phyloP scores from a whole-genome alignment of 2,888 invertebrate genomes.

The Pheosia tremula region DNA sequence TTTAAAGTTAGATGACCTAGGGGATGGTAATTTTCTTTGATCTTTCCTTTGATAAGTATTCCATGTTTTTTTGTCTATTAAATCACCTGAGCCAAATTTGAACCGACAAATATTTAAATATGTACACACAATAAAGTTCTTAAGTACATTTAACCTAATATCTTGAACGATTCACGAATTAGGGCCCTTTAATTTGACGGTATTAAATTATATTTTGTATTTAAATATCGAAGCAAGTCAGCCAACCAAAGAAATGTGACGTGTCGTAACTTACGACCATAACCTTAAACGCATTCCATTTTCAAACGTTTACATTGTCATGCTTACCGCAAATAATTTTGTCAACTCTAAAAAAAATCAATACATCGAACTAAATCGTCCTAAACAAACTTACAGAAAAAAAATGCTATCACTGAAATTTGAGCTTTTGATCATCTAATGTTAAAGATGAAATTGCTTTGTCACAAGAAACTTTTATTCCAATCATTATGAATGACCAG shows the following conservation, averaged over 20 bases:
- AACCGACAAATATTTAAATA: too few relatives aligned
- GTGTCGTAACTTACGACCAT: conserved; percentile 24
- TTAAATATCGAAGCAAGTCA: conserved; percentile 1
- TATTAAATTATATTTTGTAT: conserved; percentile 7
- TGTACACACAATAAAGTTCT: too few relatives aligned
- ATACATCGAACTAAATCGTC: conserved; percentile 36
- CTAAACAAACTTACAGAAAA: conserved; percentile 33
- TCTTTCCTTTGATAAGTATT: too few relatives aligned
- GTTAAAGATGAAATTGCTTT: conserved; percentile 17
- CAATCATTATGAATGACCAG: conserved; percentile 69
- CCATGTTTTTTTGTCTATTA: background rate
- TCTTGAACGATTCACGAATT: background rate
- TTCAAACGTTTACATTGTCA: conserved; percentile 27
- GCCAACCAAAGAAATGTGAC: conserved; percentile 18
- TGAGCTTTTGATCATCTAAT: background rate
- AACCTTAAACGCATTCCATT: conserved; percentile 27
- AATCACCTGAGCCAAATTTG: background rate
- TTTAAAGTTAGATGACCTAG: conserved; percentile 33
- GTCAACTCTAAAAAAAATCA: conserved; percentile 34
- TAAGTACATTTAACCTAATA: background rate
- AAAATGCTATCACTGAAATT: conserved; percentile 5
- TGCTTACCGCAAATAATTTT: conserved; percentile 39
- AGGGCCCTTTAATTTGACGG: background rate
- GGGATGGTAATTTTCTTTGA: conserved; percentile 8
- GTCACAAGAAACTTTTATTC: conserved; percentile 26